Evolutionary conservation across 2,888 invertebrate species (phyloP), one percentile per base, ranked within the genome.

Genomic region (Brachyptera risi): DNA sequence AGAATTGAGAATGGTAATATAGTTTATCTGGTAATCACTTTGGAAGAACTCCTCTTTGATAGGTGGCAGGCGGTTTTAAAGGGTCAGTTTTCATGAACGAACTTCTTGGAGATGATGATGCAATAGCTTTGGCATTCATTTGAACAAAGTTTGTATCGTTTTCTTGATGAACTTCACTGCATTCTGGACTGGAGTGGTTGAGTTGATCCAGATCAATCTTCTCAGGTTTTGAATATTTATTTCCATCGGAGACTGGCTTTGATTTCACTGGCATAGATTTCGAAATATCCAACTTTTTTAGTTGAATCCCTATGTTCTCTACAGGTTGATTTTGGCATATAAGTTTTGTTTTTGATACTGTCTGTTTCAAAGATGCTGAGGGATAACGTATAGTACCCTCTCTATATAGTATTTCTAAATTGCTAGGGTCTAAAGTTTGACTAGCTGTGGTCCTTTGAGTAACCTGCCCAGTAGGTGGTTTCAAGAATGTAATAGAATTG

Each of bases 1-100:
- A n/a, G n/a, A n/a, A n/a, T n/a, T n/a, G n/a, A n/a, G n/a, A n/a
- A n/a, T n/a, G n/a, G n/a, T n/a, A n/a, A n/a, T n/a, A n/a, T n/a
- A n/a, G n/a, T n/a, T n/a, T n/a, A n/a, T n/a, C n/a, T n/a, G 31
- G 56, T 38, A 21, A 59, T 50, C 50, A 76, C 76, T 74, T 75
- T 42, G 75, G 75, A 62, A 75, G 70, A 65, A 73, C 72, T 64
- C 75, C 76, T 65, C 71, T 69, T 42, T 80, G 79, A 70, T 83
- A 81, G 77, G 76, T 78, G 78, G 78, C 58, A 79, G 79, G 13
- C 78, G 79, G 69, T 78, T 79, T 68, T 75, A 77, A 11, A 78
- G 74, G 60, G 71, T 68, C 19, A 77, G 67, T 44, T 49, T 27
- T 51, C n/a, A 17, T 3, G 17, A 31, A 5, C 3, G 50, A 31